Evolutionary conservation across 2,113 vertebrate species (phyloP).

Genomic region (Dolichallabes microphthalmus): DNA sequence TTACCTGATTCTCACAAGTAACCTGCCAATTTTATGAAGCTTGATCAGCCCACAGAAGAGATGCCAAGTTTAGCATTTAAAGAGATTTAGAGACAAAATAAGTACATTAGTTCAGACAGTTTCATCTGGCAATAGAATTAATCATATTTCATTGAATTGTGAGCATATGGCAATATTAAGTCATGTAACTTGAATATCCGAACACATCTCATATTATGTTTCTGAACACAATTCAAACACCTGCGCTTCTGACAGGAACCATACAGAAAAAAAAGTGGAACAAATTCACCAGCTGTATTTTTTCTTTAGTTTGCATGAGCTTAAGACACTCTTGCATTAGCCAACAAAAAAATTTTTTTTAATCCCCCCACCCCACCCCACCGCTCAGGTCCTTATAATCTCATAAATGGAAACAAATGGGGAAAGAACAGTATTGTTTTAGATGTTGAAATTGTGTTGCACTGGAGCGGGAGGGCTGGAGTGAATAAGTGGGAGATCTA

Average conservation of each 20-base stretch:
- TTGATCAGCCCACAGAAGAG: background rate
- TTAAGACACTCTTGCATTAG: constrained; percentile 27
- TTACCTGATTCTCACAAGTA: background rate
- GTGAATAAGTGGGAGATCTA: constrained; percentile 7
- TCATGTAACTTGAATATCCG: constrained; percentile 34
- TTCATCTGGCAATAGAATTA: constrained; percentile 36
- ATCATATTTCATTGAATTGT: constrained; percentile 30
- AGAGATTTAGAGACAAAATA: background rate
- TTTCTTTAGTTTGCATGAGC: constrained; percentile 10
- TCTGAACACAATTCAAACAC: constrained; percentile 45
- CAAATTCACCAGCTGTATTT: constrained; percentile 42
- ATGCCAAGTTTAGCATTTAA: background rate
- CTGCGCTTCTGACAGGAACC: constrained; percentile 36
- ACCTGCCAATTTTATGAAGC: background rate
- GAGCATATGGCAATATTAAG: constrained; percentile 22
- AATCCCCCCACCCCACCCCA: too few species aligned
- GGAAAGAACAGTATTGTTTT: constrained; percentile 22
- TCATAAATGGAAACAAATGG: constrained; percentile 1
- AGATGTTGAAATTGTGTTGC: constrained; percentile 31
- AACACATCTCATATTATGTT: constrained; percentile 38
- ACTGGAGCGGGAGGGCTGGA: background rate
- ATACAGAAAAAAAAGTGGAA: background rate
- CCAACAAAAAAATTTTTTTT: constrained; percentile 27
- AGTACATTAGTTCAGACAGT: constrained; percentile 33
- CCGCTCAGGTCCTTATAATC: background rate